Evolutionary conservation across 1,140 invertebrate species (phyloP), one percentile per base, ranked within the genome.

Genomic region (Galendromus occidentalis): DNA sequence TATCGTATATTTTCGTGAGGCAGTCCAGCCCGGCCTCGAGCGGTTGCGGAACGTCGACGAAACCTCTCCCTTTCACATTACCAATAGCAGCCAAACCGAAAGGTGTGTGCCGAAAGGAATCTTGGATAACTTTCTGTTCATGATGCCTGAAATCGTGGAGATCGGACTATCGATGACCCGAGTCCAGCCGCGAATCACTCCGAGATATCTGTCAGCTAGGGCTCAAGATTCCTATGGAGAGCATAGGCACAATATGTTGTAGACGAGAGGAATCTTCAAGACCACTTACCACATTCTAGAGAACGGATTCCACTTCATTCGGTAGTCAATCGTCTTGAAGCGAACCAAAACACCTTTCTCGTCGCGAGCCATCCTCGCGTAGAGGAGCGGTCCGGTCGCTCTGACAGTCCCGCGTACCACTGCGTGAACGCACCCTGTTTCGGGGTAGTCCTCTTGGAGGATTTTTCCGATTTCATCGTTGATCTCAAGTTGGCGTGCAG

Each of bases 1-100:
- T 39, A 47, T 71, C 65, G 33, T 65, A 69, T 7, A 71, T 44
- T 18, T 41, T 67, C 17, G 66, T 64, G 30, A 71, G 59, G 2
- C 42, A 20, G 12, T 29, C 25, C 17, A 22, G 25, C n/a, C 12
- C 20, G 33, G n/a, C 5, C 25, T 59, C 51, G 12, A 59, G 2
- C 2, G 51, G 51, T 14, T 59, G 14, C n/a, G 51, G 51, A 25
- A 59, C 51, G 17, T 59, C 51, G 9, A 59, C 51, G 22, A 25
- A 33, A 4, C 25, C 51, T 59, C 20, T 14, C n/a, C 1, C 2
- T 25, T 59, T 59, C 14, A 12, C 51, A 20, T 14, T 9, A 17
- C 25, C 51, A 1, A 59, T 17, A 2, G 51, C 17, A 17, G 51
- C 25, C 22, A 59, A 59, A 6, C 25, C 51, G 33, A 59, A 59